Percentiles rank a stretch among this genome's conserved stretches.
Evolutionary conservation across 2,888 invertebrate species (phyloP).

Genomic region (Choreutis nemorana): DNA sequence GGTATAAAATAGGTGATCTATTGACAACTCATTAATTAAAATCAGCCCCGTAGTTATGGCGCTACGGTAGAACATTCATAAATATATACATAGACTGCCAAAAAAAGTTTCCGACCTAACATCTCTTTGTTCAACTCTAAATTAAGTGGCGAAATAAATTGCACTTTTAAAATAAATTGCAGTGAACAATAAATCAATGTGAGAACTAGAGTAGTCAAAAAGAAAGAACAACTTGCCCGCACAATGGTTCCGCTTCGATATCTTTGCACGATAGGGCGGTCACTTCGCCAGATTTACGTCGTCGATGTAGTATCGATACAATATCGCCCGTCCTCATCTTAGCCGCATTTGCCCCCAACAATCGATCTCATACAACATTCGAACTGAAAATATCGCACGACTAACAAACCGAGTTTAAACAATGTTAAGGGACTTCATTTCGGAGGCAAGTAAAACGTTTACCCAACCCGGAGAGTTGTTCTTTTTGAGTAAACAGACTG

Average conservation of each 20-base stretch:
- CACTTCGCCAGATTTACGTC: constrained; percentile 41
- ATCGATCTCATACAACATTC: no score
- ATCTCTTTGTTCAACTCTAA: no score
- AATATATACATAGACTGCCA: no score
- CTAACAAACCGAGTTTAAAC: constrained; percentile 1
- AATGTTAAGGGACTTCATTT: constrained; percentile 8
- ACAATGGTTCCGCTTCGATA: constrained; percentile 17
- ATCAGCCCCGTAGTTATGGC: no score
- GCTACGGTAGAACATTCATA: no score
- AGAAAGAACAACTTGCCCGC: constrained; percentile 18
- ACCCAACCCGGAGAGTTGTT: constrained; percentile 33
- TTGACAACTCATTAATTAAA: no score
- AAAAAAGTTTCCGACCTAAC: no score
- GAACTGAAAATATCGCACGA: no score
- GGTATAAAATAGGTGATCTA: no score
- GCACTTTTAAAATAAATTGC: no score
- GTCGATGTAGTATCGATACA: constrained; percentile 14
- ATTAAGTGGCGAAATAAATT: no score
- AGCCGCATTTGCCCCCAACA: constrained; percentile 34
- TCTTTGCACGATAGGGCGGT: constrained; percentile 11
- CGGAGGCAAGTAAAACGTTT: constrained; percentile 33
- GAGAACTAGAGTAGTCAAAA: constrained; percentile 17
- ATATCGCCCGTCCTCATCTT: constrained; percentile 23
- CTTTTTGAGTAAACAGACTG: constrained; percentile 35
- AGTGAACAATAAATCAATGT: constrained; percentile 28